Conservation (phyloP, 2,888 invertebrate species). For the Pachliopta kotzebuea region DNA sequence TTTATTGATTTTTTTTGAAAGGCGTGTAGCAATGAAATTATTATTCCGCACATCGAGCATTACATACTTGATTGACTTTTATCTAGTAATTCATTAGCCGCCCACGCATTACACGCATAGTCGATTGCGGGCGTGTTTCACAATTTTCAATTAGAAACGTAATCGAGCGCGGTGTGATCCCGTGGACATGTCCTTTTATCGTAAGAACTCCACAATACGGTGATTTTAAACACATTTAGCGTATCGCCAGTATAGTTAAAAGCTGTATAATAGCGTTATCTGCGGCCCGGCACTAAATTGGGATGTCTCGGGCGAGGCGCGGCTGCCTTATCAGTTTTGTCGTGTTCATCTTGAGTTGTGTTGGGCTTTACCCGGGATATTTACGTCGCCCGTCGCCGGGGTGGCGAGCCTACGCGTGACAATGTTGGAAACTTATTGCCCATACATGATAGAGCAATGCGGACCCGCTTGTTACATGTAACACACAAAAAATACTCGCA, state of each 20-base stretch:
- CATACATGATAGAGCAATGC: slow-evolving; percentile 42
- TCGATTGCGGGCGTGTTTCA: slow-evolving; percentile 23
- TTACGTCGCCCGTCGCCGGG: slow-evolving; percentile 65
- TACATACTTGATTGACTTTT: slow-evolving; percentile 26
- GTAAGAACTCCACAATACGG: slow-evolving; percentile 61
- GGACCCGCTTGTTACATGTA: slow-evolving; percentile 38
- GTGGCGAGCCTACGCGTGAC: slow-evolving; percentile 65
- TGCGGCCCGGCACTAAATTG: slow-evolving; percentile 76
- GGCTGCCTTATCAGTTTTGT: slow-evolving; percentile 76
- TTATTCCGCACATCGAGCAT: slow-evolving; percentile 23
- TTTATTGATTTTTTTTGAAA: slow-evolving; percentile 18
- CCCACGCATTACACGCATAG: slow-evolving; percentile 27
- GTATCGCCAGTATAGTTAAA: slow-evolving; percentile 78
- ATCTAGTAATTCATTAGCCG: slow-evolving; percentile 26
- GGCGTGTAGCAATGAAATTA: slow-evolving; percentile 20
- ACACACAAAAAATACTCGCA: slow-evolving; percentile 30
- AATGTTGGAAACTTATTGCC: slow-evolving; percentile 65
- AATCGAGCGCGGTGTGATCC: slow-evolving; percentile 43
- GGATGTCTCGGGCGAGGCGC: slow-evolving; percentile 73
- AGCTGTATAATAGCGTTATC: slow-evolving; percentile 81
- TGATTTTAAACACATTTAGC: slow-evolving; percentile 75
- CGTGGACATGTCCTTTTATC: slow-evolving; percentile 45
- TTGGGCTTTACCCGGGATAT: slow-evolving; percentile 77
- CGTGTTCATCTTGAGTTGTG: slow-evolving; percentile 80
- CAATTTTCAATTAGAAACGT: slow-evolving; percentile 36